phyloP scores from a whole-genome alignment of 1,140 invertebrate species.

The Vollenhovia emeryi region DNA sequence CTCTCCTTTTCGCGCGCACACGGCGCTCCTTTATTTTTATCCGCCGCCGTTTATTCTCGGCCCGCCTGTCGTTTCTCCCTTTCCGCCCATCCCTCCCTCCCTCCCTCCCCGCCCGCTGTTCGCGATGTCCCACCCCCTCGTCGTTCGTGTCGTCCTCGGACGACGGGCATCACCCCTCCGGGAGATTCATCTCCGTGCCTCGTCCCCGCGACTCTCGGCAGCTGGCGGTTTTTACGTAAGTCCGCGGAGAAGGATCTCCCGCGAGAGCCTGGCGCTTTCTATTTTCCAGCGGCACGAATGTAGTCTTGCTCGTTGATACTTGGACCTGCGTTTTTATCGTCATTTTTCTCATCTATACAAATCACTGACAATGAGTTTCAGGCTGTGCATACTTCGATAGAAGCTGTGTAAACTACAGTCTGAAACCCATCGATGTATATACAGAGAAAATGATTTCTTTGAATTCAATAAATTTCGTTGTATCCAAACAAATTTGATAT shows the following conservation, averaged over 20 bases:
- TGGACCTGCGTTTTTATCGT: too few species aligned
- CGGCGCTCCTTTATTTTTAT: conserved; percentile 71
- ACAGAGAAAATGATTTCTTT: too few species aligned
- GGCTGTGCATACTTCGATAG: too few species aligned
- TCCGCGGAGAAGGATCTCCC: not conserved
- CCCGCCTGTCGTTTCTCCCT: conserved; percentile 11
- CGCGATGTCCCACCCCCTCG: not conserved
- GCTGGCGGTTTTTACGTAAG: not conserved
- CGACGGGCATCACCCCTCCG: not conserved
- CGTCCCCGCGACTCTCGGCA: not conserved
- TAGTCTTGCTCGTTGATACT: too few species aligned
- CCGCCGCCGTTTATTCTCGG: conserved; percentile 65
- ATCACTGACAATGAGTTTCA: too few species aligned
- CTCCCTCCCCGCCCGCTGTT: conserved; percentile 17
- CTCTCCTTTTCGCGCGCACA: conserved; percentile 15
- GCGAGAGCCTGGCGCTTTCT: too few species aligned
- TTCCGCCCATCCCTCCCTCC: conserved; percentile 14
- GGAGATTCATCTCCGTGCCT: not conserved
- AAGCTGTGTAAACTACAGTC: too few species aligned
- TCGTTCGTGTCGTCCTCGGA: not conserved
- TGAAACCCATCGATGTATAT: too few species aligned
- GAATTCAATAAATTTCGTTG: too few species aligned
- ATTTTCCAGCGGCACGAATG: not conserved
- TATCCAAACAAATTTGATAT: too few species aligned
- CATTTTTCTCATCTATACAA: too few species aligned